Conservation (phyloP, 2,113 vertebrate species). For the Phalacrocorax brasilianus region DNA sequence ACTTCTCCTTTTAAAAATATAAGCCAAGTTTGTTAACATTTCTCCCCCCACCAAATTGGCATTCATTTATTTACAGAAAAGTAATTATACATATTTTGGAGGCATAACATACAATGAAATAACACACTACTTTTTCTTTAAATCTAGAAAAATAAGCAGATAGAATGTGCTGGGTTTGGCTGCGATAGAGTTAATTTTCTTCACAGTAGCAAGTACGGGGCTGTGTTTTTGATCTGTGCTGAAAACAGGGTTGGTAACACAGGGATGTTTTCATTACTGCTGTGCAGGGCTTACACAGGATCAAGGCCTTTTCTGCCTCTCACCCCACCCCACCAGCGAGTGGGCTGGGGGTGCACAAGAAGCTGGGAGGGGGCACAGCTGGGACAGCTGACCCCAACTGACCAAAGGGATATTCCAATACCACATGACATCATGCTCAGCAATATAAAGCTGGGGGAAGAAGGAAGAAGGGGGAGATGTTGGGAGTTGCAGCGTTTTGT, state of each 20-base stretch:
- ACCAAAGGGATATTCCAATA: not conserved
- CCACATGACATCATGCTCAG: not conserved
- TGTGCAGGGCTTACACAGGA: too few species aligned
- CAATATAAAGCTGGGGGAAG: not conserved
- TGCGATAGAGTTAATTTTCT: not conserved
- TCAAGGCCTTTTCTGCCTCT: not conserved
- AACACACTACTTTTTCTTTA: not conserved
- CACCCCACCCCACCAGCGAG: not conserved
- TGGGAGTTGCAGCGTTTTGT: too few species aligned
- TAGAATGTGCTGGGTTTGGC: not conserved
- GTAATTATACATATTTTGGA: not conserved
- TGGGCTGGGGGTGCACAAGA: not conserved
- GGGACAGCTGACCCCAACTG: not conserved
- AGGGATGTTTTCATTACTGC: not conserved
- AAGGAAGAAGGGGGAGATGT: too few species aligned
- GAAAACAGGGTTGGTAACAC: not conserved
- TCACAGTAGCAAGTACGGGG: not conserved
- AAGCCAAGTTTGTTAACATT: not conserved
- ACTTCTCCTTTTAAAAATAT: not conserved
- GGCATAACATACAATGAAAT: not conserved
- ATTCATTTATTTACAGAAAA: not conserved
- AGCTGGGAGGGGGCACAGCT: not conserved
- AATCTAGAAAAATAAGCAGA: not conserved
- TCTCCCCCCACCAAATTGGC: not conserved
- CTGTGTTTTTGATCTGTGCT: not conserved